Evolutionary conservation across 92 coral and sea anemone genomes (phyloP), one percentile per base, ranked within the genome.

Genomic region (Porites rus): DNA sequence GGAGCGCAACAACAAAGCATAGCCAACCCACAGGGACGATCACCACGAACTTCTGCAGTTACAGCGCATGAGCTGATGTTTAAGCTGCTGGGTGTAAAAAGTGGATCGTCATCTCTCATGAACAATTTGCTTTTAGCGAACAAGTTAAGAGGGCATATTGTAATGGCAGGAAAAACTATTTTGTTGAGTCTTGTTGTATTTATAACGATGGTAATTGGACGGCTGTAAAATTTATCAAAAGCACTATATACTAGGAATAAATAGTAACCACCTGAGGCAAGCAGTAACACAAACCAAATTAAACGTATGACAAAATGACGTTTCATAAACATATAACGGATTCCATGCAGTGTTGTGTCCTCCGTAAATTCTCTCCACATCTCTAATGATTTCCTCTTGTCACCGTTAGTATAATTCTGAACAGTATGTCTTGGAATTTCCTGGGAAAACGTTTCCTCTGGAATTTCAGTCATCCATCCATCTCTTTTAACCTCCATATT

Each of bases 161-260:
- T 78, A 7, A 89, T 86, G 63, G 92, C 89, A 7, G 92, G 89
- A 66, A 89, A 84, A 8, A 78, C 82, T 74, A 89, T 65, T 18
- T 86, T 28, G n/a, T 22, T 25, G 38, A 75, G 63, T 65, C 72
- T 38, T n/a, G 72, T 64, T 38, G 67, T 78, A 22, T 76, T 84
- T 2, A 79, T 3, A 4, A 79, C 64, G 38, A 90, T 89, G 38
- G 74, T 76, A 14, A 78, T 65, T 50, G 92, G 92, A 63, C 77
- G 74, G 6, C 16, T 14, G 58, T 43, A 72, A 59, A 68, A 89
- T 78, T 89, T 89, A 12, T 43, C 3, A 58, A 89, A 12, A 74
- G 89, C 88, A 31, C 72, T 22, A 67, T 78, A 89, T 20, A 76
- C 86, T 38, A 80, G 76, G 7, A 52, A 17, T 1, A 89, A 11